Base-by-base conservation (phyloP, 30 jellyfish, hydroid and myxozoan genomes). In the Catostylus mosaicus region DNA sequence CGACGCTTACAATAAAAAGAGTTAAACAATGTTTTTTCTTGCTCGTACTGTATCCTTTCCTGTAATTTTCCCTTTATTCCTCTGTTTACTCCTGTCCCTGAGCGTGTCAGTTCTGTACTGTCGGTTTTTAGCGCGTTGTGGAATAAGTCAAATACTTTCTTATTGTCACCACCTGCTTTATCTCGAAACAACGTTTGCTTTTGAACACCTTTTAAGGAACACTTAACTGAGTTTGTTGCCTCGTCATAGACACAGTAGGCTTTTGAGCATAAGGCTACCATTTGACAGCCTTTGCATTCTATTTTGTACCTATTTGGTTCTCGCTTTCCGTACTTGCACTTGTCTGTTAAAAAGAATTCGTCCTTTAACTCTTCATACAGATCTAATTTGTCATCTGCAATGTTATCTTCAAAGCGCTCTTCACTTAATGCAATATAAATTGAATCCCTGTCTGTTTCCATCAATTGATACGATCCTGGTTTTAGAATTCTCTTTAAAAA, bases 231-330 rank as follows among this genome's bases (percentile, higher is more conserved):
- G 10, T 64, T 9, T 4, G 9, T 56, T 6, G 30, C 26, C 69
- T 56, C 33, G 30, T 56, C 69, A n/a, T n/a, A n/a, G 30, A 56
- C 69, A 18, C 9, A 18, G 33, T 56, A 6, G 7, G 69, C 7
- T 20, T 56, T 56, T 9, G 48, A 64, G 26, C 51, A 19, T 5
- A 19, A 64, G 3, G 77, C 46, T 64, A 59, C 30, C 72, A 59
- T 14, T 16, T 59, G 8, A 59, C 31, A 8, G 14, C 72, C 77
- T 10, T 26, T n/a, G 51, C 77, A 64, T 51, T 64, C 77, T 3
- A 64, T 51, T 64, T 29, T 64, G 48, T 22, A 64, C 45, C 77
- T 23, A 64, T 64, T 64, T 64, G 54, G 77, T 29, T 64, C 54
- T 64, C 77, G 29, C 8, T 10, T 29, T 10, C 77, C 77, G 22